phyloP scores from a whole-genome alignment of 2,797 vertebrate genomes.

The Parotocinclus haroldoi region DNA sequence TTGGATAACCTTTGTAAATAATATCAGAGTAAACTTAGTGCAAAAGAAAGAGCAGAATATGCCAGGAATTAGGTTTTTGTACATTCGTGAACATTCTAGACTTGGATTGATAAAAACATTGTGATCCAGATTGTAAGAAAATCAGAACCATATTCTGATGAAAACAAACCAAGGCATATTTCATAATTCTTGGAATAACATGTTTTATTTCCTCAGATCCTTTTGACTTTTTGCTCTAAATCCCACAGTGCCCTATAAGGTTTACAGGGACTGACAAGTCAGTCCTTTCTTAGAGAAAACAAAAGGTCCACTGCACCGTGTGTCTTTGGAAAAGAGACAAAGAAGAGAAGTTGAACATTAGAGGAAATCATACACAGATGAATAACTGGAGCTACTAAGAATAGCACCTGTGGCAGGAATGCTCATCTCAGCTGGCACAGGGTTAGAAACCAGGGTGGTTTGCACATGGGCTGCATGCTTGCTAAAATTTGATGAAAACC shows the following conservation, averaged over 20 bases:
- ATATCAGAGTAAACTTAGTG: conserved; percentile 30
- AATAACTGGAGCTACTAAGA: conserved; percentile 59
- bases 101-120: conserved; percentile 28
- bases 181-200: conserved; percentile 15
- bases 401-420: conserved; percentile 56
- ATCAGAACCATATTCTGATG: conserved; percentile 21
- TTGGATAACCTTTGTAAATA: conserved; percentile 31
- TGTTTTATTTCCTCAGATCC: conserved; percentile 26
- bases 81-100: conserved; percentile 33
- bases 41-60: conserved; percentile 26
- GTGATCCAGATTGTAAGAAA: conserved; percentile 43
- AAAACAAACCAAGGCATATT: conserved; percentile 25
- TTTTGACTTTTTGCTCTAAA: conserved; percentile 20
- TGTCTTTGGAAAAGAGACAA: conserved; percentile 22
- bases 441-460: conserved; percentile 48
- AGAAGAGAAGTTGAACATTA: conserved; percentile 32
- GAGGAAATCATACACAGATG: conserved; percentile 55
- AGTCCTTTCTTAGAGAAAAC: conserved; percentile 1
- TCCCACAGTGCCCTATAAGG: conserved; percentile 11
- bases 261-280: conserved; percentile 10
- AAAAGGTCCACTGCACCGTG: not conserved
- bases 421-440: conserved; percentile 26
- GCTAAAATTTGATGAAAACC: conserved; percentile 58
- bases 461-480: conserved; percentile 54
- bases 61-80: conserved; percentile 39